Evolutionary conservation across 2,113 vertebrate species (phyloP).

Genomic region (Oncorhynchus keta): DNA sequence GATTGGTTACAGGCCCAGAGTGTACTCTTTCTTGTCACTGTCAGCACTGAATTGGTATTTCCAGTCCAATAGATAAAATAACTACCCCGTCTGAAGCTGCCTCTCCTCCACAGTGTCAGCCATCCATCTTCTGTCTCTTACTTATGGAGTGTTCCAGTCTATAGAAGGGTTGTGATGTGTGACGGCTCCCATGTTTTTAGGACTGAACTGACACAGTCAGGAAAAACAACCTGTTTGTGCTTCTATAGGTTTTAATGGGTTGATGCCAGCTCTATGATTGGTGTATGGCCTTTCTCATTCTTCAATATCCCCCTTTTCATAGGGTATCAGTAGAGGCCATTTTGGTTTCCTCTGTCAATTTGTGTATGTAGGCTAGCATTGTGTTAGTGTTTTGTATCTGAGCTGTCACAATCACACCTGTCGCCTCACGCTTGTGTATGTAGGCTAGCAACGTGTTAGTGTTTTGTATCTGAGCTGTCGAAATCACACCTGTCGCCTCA

Average conservation of each 20-base stretch:
- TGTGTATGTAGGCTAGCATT: background rate
- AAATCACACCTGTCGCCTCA: too few species aligned
- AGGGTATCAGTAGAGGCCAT: too few species aligned
- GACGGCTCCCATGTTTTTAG: background rate
- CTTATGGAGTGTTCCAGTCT: background rate
- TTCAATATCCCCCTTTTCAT: too few species aligned
- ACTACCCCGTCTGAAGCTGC: constrained; percentile 30
- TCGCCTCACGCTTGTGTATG: background rate
- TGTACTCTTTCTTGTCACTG: constrained; percentile 30
- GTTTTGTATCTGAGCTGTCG: background rate
- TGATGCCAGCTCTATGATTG: background rate
- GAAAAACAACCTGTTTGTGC: background rate
- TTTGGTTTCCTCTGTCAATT: background rate
- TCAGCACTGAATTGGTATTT: constrained; percentile 28
- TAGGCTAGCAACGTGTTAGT: background rate
- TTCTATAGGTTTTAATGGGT: background rate
- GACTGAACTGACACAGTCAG: background rate
- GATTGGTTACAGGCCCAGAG: constrained; percentile 32
- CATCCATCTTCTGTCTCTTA: constrained; percentile 34
- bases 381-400: background rate
- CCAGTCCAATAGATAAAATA: constrained; percentile 44
- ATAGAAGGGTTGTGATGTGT: constrained; percentile 4
- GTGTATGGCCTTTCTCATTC: too few species aligned
- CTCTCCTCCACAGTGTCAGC: constrained; percentile 27
- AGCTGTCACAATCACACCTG: too few species aligned